Evolutionary conservation across 1,140 invertebrate species (phyloP), one percentile per base, ranked within the genome.

Genomic region (Drosophila bifasciata): DNA sequence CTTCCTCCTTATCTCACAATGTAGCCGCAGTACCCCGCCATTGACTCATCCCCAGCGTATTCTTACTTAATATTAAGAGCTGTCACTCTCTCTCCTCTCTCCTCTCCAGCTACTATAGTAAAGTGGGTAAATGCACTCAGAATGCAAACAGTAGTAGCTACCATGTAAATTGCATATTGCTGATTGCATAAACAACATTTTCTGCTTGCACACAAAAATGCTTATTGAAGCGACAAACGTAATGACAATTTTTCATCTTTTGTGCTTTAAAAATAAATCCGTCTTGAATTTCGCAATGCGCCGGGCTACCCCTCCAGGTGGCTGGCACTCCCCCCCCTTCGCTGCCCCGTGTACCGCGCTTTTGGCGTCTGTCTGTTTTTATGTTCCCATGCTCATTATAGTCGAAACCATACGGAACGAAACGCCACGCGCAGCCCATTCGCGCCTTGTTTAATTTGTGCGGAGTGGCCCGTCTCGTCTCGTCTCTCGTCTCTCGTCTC

Each of bases 371-470:
- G 60, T 62, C 55, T 58, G 66, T 49, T 50, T 66, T 79, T 76
- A 69, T 66, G 66, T 80, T 85, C 77, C 81, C 80, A 85, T 84
- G 80, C 80, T 86, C 81, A 80, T 84, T 84, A 76, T 80, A 80
- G 56, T 60, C 73, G 53, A 73, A 13, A 36, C 32, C 32, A 36
- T 36, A 41, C 36, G 40, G 63, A 79, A 41, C 36, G 40, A 60
- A 79, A 52, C 59, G 81, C 80, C 80, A 84, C 80, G 80, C 80
- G 80, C 80, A 80, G 62, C 39, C 50, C 64, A 79, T 59, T 59
- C 51, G 36, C 57, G 21, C 19, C 52, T 25, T 61, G 57, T 32
- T 41, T 50, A 72, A 72, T 72, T 72, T 72, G 69, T 56, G 4
- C 3, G 48, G 50, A 40, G 40, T 36, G 40, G 40, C 7, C 49